phyloP scores from a whole-genome alignment of 2,113 vertebrate species.

The Pardalotus punctatus region DNA sequence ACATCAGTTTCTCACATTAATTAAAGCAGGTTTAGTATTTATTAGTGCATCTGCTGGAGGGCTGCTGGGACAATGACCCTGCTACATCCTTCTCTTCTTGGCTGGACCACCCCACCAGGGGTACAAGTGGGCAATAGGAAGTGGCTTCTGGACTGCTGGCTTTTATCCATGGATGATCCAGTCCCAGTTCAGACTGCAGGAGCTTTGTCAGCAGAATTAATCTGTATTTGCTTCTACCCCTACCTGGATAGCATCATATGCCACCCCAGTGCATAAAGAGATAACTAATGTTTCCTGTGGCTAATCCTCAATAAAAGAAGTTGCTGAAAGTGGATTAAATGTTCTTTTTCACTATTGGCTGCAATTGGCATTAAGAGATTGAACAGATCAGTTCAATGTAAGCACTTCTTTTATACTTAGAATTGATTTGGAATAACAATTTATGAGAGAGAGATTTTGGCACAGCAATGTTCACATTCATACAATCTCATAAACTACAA shows the following conservation, averaged over 20 bases:
- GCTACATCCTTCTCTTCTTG: neutral
- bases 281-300: neutral
- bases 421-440: constrained; percentile 48
- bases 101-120: neutral
- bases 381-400: neutral
- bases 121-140: neutral
- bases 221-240: neutral
- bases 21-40: neutral
- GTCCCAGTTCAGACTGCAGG: neutral
- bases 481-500: neutral
- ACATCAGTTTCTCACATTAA: neutral
- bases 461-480: neutral
- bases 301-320: neutral
- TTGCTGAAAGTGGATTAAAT: neutral
- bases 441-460: neutral
- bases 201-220: neutral
- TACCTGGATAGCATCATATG: neutral
- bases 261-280: neutral
- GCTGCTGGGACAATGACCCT: neutral
- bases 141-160: neutral
- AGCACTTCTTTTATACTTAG: neutral
- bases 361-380: neutral
- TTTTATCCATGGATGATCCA: neutral
- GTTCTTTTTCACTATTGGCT: neutral
- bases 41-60: neutral